Evolutionary conservation across 2,113 vertebrate species (phyloP), one percentile per base, ranked within the genome.

Genomic region (Jacana jacana): DNA sequence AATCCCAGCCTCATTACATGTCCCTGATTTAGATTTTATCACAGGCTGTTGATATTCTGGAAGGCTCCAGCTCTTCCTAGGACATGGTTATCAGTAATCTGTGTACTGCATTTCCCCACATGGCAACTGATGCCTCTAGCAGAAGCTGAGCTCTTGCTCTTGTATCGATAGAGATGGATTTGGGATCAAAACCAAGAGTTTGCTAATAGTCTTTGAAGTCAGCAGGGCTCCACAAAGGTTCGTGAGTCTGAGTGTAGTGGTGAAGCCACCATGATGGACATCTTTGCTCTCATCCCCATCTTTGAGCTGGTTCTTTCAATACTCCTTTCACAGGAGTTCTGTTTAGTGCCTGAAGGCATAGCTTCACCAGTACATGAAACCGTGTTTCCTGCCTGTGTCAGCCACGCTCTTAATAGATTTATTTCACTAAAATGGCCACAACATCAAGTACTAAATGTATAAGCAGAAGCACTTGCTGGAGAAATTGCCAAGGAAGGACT

Each of bases 261-360:
- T 13, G 73, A 81, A 33, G 30, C 35, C 66, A 51, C 0, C 0
- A 19, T 2, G 2, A 4, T 18, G 40, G 44, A 13, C 39, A 64
- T 5, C n/a, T 58, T 60, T 79, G 49, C 57, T 78, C 51, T 79
- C 61, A 17, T 15, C 20, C 19, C 39, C n/a, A 11, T 17, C 78
- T 49, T 19, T 58, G 58, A 55, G 19, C 5, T 37, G 28, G 13
- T 63, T 48, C 33, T 37, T 81, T 81, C 54, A 58, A 2, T 77
- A 24, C 61, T 69, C 49, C 49, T 66, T 19, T 88, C 49, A 73
- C 44, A 17, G 39, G 23, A 70, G 24, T 24, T 76, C 37, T 49
- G 33, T 19, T 63, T 27, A 7, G 16, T 31, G 37, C 17, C 88
- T 83, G 37, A 86, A 84, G 54, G 51, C 17, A 70, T 17, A 88